These are phyloP conservation scores for Pollenia amentaria DNA, from an alignment of 2,888 invertebrate genomes.

Conservation along the genomic window DNA sequence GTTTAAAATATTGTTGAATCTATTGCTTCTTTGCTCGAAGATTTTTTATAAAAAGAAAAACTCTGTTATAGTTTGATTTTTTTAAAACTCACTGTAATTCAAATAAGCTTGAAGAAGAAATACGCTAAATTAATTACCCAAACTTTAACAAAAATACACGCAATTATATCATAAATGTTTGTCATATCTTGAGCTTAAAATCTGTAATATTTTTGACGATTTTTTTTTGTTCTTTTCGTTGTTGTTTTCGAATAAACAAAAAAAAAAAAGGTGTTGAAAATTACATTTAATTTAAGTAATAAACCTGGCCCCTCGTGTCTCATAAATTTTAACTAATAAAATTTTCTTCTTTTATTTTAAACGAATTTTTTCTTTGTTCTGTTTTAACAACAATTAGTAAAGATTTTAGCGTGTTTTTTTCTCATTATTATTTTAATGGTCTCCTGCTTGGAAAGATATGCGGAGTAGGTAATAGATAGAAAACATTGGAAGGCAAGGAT, in stretches of 20 bases:
- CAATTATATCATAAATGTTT: conserved; percentile 43
- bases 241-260: conserved; percentile 70
- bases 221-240: conserved; percentile 68
- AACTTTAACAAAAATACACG: conserved; percentile 27
- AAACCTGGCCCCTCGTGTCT: conserved; percentile 34
- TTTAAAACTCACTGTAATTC: conserved; percentile 6
- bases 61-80: neutral
- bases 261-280: conserved; percentile 54
- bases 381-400: conserved; percentile 36
- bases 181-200: conserved; percentile 32
- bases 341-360: conserved; percentile 12
- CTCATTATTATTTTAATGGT: conserved; percentile 12
- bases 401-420: conserved; percentile 37
- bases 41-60: too few relatives aligned
- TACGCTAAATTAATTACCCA: conserved; percentile 1
- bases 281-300: conserved; percentile 56
- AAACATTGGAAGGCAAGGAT: neutral
- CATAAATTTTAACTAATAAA: conserved; percentile 33
- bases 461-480: neutral
- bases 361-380: conserved; percentile 4
- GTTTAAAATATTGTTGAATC: too few relatives aligned
- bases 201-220: conserved; percentile 14
- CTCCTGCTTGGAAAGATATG: conserved; percentile 32
- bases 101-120: conserved; percentile 3
- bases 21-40: too few relatives aligned